Evolutionary conservation across 2,113 vertebrate species (phyloP).

Genomic region (Prunella fulvescens): DNA sequence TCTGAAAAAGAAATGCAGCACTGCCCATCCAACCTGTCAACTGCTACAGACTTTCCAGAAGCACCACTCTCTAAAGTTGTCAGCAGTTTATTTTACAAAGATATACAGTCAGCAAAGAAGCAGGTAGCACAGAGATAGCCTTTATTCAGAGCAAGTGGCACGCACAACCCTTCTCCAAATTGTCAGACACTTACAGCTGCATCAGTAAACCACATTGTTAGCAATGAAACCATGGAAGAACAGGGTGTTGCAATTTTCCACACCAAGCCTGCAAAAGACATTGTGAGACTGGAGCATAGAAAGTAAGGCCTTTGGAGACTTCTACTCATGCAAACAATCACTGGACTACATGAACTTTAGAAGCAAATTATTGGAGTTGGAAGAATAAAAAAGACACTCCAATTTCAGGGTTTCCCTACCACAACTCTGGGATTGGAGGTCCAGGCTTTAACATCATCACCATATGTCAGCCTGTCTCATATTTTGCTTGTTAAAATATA

Average conservation of each 20-base stretch:
- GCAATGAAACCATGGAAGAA: conserved; percentile 23
- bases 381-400: conserved; percentile 44
- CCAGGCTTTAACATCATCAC: conserved; percentile 50
- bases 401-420: conserved; percentile 38
- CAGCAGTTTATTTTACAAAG: conserved; percentile 22
- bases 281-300: conserved; percentile 31
- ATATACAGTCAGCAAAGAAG: not conserved
- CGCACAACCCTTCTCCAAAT: not conserved
- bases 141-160: not conserved
- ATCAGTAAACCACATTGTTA: not conserved
- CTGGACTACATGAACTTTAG: not conserved
- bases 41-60: conserved; percentile 13
- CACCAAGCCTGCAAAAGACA: conserved; percentile 37
- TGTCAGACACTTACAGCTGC: not conserved
- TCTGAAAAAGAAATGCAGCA: not conserved
- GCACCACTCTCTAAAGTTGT: conserved; percentile 56
- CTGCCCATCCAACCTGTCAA: not conserved
- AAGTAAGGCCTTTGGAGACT: conserved; percentile 21
- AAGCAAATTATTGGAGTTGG: conserved; percentile 46
- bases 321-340: conserved; percentile 45
- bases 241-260: conserved; percentile 28
- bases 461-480: conserved; percentile 30
- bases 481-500: conserved; percentile 26
- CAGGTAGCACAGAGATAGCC: not conserved
- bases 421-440: conserved; percentile 10